Base-by-base conservation (phyloP, 2,888 invertebrate species). In the Ypsolopha scabrella region DNA sequence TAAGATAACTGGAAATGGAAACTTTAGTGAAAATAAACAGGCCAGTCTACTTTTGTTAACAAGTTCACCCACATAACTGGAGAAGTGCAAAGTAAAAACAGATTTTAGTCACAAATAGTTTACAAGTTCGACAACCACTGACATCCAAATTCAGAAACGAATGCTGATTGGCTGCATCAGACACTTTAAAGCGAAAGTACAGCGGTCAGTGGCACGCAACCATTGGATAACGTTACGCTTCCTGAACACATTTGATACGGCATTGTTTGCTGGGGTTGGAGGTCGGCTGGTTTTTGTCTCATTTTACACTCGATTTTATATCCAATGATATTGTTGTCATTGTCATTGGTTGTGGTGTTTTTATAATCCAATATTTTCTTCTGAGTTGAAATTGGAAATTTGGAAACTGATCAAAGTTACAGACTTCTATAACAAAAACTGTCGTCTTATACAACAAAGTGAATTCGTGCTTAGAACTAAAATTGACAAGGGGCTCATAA, bases 221-320 rank as follows among this genome's bases (percentile, higher is more conserved):
- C 53, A 69, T 69, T 70, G 69, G 68, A 58, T 55, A 54, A 53
- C 58, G 72, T 72, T 63, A 71, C 68, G 70, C 61, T 65, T 50
- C 53, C 52, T 64, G 70, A 54, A 52, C 57, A 62, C 65, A 75
- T 72, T 72, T 72, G 72, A 75, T 75, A 75, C 65, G 68, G 63
- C 59, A 70, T 75, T 75, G 73, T 75, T 63, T 57, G 37, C 47
- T 38, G 39, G 46, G 57, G 58, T 55, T 62, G 64, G 63, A 69
- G 68, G 71, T 60, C 67, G 57, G 44, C 47, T 55, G 47, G 49
- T 57, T 58, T 60, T 54, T 39, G 53, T 55, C 48, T 54, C 53
- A 52, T 58, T 58, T 58, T 56, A 56, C 24, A 24, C 24, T 24
- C 24, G 24, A 24, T 24, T 24, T 24, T 24, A 24, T 24, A 24